phyloP scores from a whole-genome alignment of 2,888 invertebrate genomes.

The Melanchra persicariae region DNA sequence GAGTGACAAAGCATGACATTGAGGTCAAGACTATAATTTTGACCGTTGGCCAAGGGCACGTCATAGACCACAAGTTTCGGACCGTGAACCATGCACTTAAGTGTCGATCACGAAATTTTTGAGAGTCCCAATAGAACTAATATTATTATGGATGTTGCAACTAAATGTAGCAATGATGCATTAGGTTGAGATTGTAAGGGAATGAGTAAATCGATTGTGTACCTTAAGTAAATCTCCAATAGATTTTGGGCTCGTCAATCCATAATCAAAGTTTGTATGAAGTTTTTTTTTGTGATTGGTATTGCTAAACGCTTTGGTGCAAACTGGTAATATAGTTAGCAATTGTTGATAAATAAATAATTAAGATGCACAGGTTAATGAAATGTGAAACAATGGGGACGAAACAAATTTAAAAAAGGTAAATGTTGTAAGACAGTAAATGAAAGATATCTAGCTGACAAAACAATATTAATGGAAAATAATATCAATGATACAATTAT shows the following conservation, averaged over 20 bases:
- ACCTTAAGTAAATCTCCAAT: background rate
- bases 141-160: constrained; percentile 16
- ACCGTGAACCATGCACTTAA: constrained; percentile 42
- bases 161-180: constrained; percentile 7
- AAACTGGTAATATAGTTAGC: too few relatives aligned
- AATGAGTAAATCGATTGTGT: background rate
- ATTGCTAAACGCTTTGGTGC: too few relatives aligned
- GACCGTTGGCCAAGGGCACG: constrained; percentile 53
- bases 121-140: constrained; percentile 10
- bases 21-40: constrained; percentile 60
- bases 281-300: too few relatives aligned
- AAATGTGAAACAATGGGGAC: background rate
- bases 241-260: background rate
- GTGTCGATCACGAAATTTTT: constrained; percentile 39
- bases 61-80: constrained; percentile 13
- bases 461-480: too few relatives aligned
- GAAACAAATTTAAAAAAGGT: background rate
- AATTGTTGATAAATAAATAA: too few relatives aligned
- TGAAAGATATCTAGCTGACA: too few relatives aligned
- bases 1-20: constrained; percentile 52
- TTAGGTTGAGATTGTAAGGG: background rate
- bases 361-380: background rate
- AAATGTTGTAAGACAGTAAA: too few relatives aligned
- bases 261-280: too few relatives aligned
- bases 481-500: too few relatives aligned